Base-by-base conservation (phyloP, 2,113 vertebrate species). In the Vanacampus margaritifer region DNA sequence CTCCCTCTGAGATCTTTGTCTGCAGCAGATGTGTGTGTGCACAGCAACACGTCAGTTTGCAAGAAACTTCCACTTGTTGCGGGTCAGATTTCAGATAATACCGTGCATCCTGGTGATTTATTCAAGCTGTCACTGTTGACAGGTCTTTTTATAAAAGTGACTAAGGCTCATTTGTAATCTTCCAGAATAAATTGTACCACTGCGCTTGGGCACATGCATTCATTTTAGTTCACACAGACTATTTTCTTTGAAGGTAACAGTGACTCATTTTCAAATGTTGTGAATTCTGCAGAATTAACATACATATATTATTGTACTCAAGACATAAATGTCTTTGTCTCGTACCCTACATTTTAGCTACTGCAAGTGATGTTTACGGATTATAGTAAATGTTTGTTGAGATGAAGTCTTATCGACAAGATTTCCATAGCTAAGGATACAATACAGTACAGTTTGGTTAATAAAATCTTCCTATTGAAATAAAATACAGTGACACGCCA, bases 1-100 rank as follows among this genome's bases (percentile, higher is more conserved):
- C 58, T 50, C 65, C 58, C 37, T 56, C 51, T 54, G 65, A 81
- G 74, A 85, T 84, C 74, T 67, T 72, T 74, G 78, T 79, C 71
- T 83, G 54, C 35, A 2, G 51, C 24, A 63, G 68, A 69, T 71
- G 68, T 67, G 69, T 68, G 68, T 24, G 71, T 67, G 69, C 23
- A 53, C 36, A 68, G 57, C 13, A 35, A 63, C 70, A 70, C 35
- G 71, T 68, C 76, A 59, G 23, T 71, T 53, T 69, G 72, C 73
- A 61, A 65, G 66, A 61, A 57, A 75, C 11, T 26, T 65, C 16
- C 10, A 51, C 0, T 10, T 65, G 26, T 45, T 67, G 13, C 60
- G 28, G 1, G 6, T 79, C 46, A 64, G 37, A 73, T 75, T 54
- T 57, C 21, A 64, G 67, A 79, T 80, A 66, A 68, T 26, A n/a